Percentiles rank a stretch among this genome's conserved stretches.
Evolutionary conservation across 2,888 invertebrate genomes (phyloP).

Genomic region (Neelides folsomi): DNA sequence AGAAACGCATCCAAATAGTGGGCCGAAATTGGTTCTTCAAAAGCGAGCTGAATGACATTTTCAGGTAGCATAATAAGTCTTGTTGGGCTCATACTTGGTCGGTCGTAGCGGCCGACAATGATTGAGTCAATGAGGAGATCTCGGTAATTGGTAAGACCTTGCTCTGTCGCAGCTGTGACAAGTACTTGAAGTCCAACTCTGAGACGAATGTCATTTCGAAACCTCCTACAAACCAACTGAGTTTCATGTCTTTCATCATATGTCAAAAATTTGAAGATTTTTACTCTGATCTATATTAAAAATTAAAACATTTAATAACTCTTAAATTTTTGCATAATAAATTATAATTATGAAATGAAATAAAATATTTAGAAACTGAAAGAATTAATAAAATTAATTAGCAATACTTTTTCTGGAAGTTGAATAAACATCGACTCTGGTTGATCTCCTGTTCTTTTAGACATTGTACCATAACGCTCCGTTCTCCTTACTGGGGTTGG

Average conservation of each 20-base stretch:
- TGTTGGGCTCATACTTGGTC: constrained; percentile 5
- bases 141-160: constrained; percentile 8
- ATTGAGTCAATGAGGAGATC: constrained; percentile 13
- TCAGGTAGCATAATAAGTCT: constrained; percentile 13
- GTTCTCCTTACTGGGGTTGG: too few species aligned
- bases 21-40: constrained; percentile 9
- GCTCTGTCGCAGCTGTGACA: constrained; percentile 8
- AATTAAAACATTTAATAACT: too few species aligned
- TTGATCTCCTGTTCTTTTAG: too few species aligned
- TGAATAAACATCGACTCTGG: too few species aligned
- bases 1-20: constrained; percentile 15
- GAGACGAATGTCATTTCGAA: constrained; percentile 13
- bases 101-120: constrained; percentile 12
- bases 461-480: too few species aligned
- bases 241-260: constrained; percentile 7
- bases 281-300: constrained; percentile 16
- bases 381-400: too few species aligned
- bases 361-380: too few species aligned
- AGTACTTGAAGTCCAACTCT: constrained; percentile 11
- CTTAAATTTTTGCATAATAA: too few species aligned
- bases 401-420: too few species aligned
- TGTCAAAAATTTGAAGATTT: constrained; percentile 11
- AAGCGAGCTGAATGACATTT: constrained; percentile 8
- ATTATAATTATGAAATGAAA: too few species aligned
- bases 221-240: constrained; percentile 12